phyloP scores from a whole-genome alignment of 1,140 invertebrate species.

The Arctopsyche grandis region DNA sequence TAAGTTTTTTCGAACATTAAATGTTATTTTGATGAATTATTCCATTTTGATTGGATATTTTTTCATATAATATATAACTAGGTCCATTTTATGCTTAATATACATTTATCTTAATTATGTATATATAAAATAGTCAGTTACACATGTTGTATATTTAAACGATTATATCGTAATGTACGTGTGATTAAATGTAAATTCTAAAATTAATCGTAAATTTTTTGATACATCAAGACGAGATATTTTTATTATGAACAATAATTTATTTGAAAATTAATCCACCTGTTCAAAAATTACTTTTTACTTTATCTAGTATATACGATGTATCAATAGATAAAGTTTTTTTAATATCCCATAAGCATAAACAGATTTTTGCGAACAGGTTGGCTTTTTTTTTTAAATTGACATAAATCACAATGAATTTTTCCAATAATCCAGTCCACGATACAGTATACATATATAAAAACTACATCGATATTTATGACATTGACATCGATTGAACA shows the following conservation, averaged over 20 bases:
- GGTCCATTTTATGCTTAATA: background rate
- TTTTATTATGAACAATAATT: too few relatives aligned
- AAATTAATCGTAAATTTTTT: background rate
- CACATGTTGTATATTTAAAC: background rate
- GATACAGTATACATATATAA: constrained; percentile 5
- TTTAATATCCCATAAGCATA: background rate
- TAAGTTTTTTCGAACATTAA: background rate
- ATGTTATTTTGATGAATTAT: background rate
- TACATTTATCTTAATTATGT: background rate
- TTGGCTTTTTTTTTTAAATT: constrained; percentile 1
- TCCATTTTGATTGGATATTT: constrained; percentile 28
- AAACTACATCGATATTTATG: constrained; percentile 24
- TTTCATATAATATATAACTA: background rate
- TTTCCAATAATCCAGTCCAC: background rate
- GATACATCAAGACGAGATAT: too few relatives aligned
- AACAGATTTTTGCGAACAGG: background rate
- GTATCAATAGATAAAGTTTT: background rate
- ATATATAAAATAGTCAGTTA: constrained; percentile 26
- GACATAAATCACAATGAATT: constrained; percentile 25
- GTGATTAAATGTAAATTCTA: too few relatives aligned
- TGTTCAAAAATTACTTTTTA: background rate
- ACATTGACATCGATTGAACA: constrained; percentile 19
- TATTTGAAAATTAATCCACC: too few relatives aligned
- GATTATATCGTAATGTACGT: too few relatives aligned
- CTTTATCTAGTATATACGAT: background rate